Conservation (phyloP, 2,888 invertebrate species). For the Pachliopta kotzebuea region DNA sequence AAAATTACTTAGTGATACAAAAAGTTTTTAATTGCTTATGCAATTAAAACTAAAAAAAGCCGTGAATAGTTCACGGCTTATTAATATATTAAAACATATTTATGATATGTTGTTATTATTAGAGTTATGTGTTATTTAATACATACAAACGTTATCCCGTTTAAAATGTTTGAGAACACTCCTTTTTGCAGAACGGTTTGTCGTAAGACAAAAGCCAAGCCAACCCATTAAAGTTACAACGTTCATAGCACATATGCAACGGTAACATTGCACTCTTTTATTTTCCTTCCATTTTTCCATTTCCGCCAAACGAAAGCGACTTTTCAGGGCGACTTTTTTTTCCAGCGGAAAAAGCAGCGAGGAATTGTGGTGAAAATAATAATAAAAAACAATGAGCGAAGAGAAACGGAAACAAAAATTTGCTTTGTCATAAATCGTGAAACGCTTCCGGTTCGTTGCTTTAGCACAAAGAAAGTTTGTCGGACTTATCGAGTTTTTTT, state of each 20-base stretch:
- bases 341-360: conserved; percentile 64
- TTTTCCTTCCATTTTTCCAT: conserved; percentile 70
- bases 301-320: conserved; percentile 73
- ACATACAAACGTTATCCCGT: too few species aligned
- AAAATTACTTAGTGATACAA: too few species aligned
- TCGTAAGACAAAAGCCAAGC: conserved; percentile 33
- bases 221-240: conserved; percentile 54
- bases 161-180: not conserved
- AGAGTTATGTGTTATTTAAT: too few species aligned
- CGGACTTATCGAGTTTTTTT: conserved; percentile 54
- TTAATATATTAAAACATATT: too few species aligned
- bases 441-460: conserved; percentile 71
- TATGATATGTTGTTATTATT: too few species aligned
- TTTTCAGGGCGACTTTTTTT: conserved; percentile 68
- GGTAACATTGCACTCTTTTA: conserved; percentile 50
- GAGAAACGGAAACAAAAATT: conserved; percentile 77
- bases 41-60: too few species aligned
- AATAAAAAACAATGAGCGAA: conserved; percentile 68
- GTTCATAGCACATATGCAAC: conserved; percentile 63
- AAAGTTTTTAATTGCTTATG: too few species aligned
- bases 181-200: conserved; percentile 6
- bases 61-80: too few species aligned
- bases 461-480: conserved; percentile 73
- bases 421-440: conserved; percentile 77
- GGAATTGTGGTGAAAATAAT: conserved; percentile 66